A percentile compares a stretch with the other conserved stretches of the same genome.
Evolutionary conservation across 2,797 vertebrate species (phyloP).

Genomic region (Phrynocephalus forsythii): DNA sequence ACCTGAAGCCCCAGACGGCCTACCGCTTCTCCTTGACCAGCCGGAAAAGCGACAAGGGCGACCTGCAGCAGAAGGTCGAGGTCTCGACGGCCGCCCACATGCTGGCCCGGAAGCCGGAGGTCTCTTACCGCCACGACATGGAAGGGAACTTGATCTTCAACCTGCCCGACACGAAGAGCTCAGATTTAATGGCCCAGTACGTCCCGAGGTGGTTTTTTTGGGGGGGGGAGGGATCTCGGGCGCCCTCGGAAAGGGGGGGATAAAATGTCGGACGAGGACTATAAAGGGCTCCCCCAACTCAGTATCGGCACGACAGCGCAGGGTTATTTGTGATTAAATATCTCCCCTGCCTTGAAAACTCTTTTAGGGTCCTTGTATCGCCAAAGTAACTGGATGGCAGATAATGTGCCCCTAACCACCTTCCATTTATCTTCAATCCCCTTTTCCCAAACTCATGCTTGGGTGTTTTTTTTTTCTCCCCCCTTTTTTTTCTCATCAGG

Average conservation of each 20-base stretch:
- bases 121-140: slow-evolving; percentile 85
- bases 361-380: too few relatives aligned
- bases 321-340: too few relatives aligned
- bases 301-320: too few relatives aligned
- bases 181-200: slow-evolving; percentile 87
- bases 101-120: slow-evolving; percentile 86
- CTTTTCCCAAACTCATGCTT: not conserved
- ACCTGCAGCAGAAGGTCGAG: slow-evolving; percentile 88
- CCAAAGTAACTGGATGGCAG: too few relatives aligned
- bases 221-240: too few relatives aligned
- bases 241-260: too few relatives aligned
- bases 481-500: slow-evolving; percentile 71
- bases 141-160: slow-evolving; percentile 88
- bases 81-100: slow-evolving; percentile 90
- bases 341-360: too few relatives aligned
- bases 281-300: too few relatives aligned
- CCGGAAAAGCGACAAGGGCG: slow-evolving; percentile 87
- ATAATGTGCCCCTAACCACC: too few relatives aligned
- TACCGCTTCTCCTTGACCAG: slow-evolving; percentile 93
- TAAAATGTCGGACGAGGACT: too few relatives aligned
- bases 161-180: slow-evolving; percentile 85
- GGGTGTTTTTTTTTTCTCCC: not conserved
- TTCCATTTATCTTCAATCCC: not conserved
- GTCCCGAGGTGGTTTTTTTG: slow-evolving; percentile 42
- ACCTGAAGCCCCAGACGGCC: slow-evolving; percentile 88